Evolutionary conservation across 2,888 invertebrate species (phyloP).

Genomic region (Galeopsomyia nigrocyanea): DNA sequence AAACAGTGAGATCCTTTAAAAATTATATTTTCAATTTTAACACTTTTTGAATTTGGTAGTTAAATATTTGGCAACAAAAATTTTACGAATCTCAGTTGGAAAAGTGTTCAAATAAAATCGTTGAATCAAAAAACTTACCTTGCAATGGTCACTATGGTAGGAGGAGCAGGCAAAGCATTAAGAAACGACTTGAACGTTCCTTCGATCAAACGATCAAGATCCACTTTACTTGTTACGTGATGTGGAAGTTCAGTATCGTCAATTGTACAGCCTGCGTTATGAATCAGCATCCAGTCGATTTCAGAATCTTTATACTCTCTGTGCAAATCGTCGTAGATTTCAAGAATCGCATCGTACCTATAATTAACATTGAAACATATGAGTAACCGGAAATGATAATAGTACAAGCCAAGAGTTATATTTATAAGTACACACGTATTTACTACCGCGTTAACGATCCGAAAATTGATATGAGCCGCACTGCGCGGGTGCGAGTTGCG

Average conservation of each 20-base stretch:
- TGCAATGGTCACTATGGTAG: slow-evolving; percentile 84
- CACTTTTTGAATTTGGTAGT: too few relatives aligned
- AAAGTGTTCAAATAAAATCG: too few relatives aligned
- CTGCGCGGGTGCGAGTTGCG: slow-evolving; percentile 16
- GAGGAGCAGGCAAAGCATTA: slow-evolving; percentile 73
- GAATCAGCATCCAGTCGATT: slow-evolving; percentile 85
- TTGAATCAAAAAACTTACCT: slow-evolving; percentile 58
- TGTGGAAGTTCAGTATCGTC: slow-evolving; percentile 89
- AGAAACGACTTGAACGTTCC: slow-evolving; percentile 74
- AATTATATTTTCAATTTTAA: not conserved
- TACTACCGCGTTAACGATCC: slow-evolving; percentile 10
- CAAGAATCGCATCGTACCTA: slow-evolving; percentile 59
- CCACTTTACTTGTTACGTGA: slow-evolving; percentile 80
- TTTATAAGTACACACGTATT: not conserved
- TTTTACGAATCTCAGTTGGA: too few relatives aligned
- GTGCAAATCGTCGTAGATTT: slow-evolving; percentile 57
- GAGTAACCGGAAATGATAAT: too few relatives aligned
- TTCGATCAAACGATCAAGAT: slow-evolving; percentile 76
- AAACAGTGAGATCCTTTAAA: too few relatives aligned
- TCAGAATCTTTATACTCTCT: slow-evolving; percentile 72
- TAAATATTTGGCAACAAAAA: too few relatives aligned
- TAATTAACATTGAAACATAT: slow-evolving; percentile 23
- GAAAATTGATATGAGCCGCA: slow-evolving; percentile 38
- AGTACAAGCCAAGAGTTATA: not conserved
- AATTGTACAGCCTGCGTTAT: slow-evolving; percentile 89